Evolutionary conservation across 1,140 invertebrate genomes (phyloP), one percentile per base, ranked within the genome.

Genomic region (Drosophila truncata): DNA sequence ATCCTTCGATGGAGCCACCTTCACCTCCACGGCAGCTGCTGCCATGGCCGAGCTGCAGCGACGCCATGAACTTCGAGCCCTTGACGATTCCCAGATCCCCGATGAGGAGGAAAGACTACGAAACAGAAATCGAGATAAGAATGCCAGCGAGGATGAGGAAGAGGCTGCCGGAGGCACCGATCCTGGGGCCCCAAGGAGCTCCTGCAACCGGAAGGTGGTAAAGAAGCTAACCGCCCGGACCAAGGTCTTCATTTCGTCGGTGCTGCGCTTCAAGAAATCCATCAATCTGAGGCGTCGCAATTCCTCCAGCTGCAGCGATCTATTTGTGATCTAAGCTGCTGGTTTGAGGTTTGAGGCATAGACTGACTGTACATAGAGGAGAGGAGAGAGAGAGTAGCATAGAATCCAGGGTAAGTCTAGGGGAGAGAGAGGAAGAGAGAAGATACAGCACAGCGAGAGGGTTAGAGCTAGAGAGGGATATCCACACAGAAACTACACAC

Each of bases 261-360:
- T 93, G 50, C 33, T 93, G 55, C 86, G 91, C 44, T 92, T 93
- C 42, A 93, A 92, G 60, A 88, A 83, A 33, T 33, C 78, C 31
- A 70, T 87, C 29, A 85, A 85, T 55, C 81, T 93, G 50, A 91
- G 82, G 46, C 69, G 92, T 0, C 78, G 92, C 49, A 93, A 78
- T 61, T 92, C 92, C 2, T 90, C 79, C 33, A 91, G 86, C 63
- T 93, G 92, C 78, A 93, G 85, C 50, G 88, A 93, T 76, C 60
- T 93, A 27, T 93, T 93, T 57, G 91, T 91, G 61, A 92, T 93
- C 72, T 93, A 88, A 90, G 20, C 6, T n/a, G n/a, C n/a, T n/a
- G n/a, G n/a, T n/a, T n/a, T n/a, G n/a, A n/a, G n/a, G n/a, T n/a
- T n/a, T n/a, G n/a, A 64, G 59, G 52, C 16, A 76, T 64, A 76